phyloP scores from a whole-genome alignment of 1,140 invertebrate genomes.

The Drosophila pectinifera region DNA sequence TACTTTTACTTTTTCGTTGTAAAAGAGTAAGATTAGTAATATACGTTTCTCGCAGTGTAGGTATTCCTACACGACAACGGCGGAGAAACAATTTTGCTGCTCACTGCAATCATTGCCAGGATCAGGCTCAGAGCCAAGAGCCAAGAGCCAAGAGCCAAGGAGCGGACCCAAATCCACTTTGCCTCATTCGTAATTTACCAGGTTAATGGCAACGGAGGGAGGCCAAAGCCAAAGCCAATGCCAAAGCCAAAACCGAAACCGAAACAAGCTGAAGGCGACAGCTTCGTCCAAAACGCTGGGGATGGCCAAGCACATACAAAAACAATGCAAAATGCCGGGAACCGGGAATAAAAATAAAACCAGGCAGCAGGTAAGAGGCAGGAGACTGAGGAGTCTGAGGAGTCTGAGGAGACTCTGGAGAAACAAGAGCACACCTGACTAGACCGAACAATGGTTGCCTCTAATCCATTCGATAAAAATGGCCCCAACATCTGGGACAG shows the following conservation, averaged over 20 bases:
- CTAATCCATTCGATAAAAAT: too few relatives aligned
- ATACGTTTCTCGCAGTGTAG: neutral
- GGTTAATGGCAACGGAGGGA: constrained; percentile 71
- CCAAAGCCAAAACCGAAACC: constrained; percentile 19
- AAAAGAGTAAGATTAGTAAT: too few relatives aligned
- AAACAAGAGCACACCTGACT: constrained; percentile 15
- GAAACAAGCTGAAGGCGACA: constrained; percentile 52
- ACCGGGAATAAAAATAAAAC: constrained; percentile 9
- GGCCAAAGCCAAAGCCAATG: constrained; percentile 26
- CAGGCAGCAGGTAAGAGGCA: neutral
- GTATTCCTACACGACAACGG: constrained; percentile 8
- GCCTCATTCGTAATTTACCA: constrained; percentile 76
- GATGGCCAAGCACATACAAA: constrained; percentile 12
- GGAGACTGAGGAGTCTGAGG: neutral
- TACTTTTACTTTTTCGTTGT: too few relatives aligned
- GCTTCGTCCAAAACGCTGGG: constrained; percentile 22
- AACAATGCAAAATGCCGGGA: constrained; percentile 16
- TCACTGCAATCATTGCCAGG: constrained; percentile 74
- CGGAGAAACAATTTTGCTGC: constrained; percentile 71
- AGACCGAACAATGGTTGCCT: constrained; percentile 19
- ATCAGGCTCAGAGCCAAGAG: constrained; percentile 44
- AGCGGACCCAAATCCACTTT: constrained; percentile 69
- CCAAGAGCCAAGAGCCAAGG: constrained; percentile 11
- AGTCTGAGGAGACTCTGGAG: neutral
- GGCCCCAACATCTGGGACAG: neutral